Conservation (phyloP, 2,797 vertebrate species). For the Sphenopsis melanotis region DNA sequence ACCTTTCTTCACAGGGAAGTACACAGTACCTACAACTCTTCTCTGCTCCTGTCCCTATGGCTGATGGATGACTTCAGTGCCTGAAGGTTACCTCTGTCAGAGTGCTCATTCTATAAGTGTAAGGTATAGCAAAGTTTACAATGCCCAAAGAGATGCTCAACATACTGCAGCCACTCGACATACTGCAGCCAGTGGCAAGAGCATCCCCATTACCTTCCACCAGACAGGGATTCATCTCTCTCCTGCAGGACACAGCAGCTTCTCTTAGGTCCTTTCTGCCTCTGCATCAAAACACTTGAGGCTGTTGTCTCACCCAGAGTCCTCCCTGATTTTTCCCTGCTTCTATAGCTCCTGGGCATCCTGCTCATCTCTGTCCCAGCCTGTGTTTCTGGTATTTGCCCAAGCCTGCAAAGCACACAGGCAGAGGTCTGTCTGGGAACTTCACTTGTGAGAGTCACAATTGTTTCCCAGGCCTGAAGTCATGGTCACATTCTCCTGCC, state of each 20-base stretch:
- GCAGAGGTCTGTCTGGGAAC: not conserved
- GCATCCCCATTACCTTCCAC: fast-evolving
- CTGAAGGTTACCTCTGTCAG: not conserved
- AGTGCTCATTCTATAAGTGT: not conserved
- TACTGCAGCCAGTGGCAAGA: not conserved
- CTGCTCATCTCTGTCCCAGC: not conserved
- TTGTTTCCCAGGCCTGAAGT: not conserved
- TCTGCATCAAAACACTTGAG: not conserved
- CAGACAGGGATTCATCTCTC: not conserved
- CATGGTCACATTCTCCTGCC: not conserved
- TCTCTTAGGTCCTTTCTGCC: not conserved
- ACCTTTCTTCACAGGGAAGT: not conserved
- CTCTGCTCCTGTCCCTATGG: not conserved
- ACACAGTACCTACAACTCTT: not conserved
- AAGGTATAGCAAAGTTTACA: not conserved
- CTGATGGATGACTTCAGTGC: not conserved
- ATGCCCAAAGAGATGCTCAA: not conserved
- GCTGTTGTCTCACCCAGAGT: not conserved
- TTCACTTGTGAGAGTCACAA: fast-evolving
- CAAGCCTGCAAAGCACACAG: not conserved
- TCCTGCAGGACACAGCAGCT: not conserved
- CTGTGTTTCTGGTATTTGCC: not conserved
- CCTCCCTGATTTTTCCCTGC: not conserved
- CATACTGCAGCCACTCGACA: not conserved
- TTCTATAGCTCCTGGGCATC: not conserved